These are phyloP conservation scores for Oeneis ivallda DNA, from an alignment of 2,888 invertebrate species.

Conservation along the genomic window DNA sequence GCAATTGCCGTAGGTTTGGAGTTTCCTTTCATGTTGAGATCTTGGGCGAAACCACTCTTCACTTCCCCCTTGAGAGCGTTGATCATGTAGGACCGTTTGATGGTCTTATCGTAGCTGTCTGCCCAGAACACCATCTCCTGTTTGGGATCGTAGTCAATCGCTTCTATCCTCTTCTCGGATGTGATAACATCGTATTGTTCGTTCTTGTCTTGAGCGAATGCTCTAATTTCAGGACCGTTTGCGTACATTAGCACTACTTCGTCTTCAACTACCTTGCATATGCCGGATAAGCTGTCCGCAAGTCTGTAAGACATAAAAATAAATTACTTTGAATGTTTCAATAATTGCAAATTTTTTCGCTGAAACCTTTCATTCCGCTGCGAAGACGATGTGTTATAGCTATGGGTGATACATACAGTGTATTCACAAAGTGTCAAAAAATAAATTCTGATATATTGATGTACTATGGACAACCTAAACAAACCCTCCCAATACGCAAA, in stretches of 20 bases:
- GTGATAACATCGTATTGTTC: conserved; percentile 89
- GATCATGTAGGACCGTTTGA: conserved; percentile 95
- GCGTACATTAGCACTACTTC: conserved; percentile 87
- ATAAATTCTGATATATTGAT: too few species aligned
- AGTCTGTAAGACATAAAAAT: conserved; percentile 62
- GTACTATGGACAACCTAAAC: too few species aligned
- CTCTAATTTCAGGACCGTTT: conserved; percentile 93
- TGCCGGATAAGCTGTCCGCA: conserved; percentile 89
- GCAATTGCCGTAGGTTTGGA: conserved; percentile 94
- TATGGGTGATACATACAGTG: too few species aligned
- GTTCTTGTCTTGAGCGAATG: conserved; percentile 84
- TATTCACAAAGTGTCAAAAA: too few species aligned
- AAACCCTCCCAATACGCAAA: too few species aligned
- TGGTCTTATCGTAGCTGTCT: conserved; percentile 93
- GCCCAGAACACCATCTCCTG: conserved; percentile 97
- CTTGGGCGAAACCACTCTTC: conserved; percentile 92
- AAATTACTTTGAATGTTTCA: too few species aligned
- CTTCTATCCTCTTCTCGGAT: conserved; percentile 94
- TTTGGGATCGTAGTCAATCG: conserved; percentile 93
- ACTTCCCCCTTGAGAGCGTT: conserved; percentile 89
- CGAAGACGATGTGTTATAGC: too few species aligned
- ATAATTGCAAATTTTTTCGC: too few species aligned
- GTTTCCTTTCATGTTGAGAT: conserved; percentile 91
- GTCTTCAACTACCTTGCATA: conserved; percentile 87
- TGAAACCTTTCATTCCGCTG: too few species aligned